Evolutionary conservation across 1,140 invertebrate species (phyloP).

Genomic region (Bombus turneri): DNA sequence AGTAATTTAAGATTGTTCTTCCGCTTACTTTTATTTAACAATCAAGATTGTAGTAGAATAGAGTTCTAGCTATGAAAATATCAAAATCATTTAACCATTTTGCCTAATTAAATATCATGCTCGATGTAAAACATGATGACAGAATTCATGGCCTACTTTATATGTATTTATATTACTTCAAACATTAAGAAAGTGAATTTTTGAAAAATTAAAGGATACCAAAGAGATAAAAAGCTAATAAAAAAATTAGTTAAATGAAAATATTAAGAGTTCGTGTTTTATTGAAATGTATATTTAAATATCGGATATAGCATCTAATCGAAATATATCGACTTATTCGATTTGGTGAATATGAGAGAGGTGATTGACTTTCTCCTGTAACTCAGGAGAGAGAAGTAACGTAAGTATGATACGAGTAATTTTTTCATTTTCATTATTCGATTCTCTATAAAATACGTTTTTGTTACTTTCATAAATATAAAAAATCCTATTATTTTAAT

Average conservation of each 20-base stretch:
- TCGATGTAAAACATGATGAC: not conserved
- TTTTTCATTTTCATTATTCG: not conserved
- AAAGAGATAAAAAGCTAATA: not conserved
- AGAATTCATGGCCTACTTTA: conserved; percentile 5
- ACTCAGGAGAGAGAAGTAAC: conserved; percentile 58
- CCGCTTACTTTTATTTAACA: not conserved
- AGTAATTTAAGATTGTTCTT: not conserved
- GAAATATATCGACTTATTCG: conserved; percentile 1
- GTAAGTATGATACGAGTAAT: conserved; percentile 59
- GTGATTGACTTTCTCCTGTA: too few species aligned
- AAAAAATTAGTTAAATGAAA: not conserved
- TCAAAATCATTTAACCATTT: conserved; percentile 40
- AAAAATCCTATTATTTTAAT: not conserved
- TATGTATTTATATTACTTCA: not conserved
- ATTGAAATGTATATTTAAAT: conserved; percentile 20
- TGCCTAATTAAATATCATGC: not conserved
- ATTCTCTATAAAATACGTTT: not conserved
- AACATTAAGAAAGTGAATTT: not conserved
- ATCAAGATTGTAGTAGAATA: not conserved
- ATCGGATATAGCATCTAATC: conserved; percentile 11
- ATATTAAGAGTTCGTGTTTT: not conserved
- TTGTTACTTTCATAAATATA: not conserved
- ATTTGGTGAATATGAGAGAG: not conserved
- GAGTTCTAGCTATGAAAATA: not conserved
- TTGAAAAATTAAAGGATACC: not conserved